Evolutionary conservation across 2,113 vertebrate genomes (phyloP), one percentile per base, ranked within the genome.

Genomic region (Hassar affinis): DNA sequence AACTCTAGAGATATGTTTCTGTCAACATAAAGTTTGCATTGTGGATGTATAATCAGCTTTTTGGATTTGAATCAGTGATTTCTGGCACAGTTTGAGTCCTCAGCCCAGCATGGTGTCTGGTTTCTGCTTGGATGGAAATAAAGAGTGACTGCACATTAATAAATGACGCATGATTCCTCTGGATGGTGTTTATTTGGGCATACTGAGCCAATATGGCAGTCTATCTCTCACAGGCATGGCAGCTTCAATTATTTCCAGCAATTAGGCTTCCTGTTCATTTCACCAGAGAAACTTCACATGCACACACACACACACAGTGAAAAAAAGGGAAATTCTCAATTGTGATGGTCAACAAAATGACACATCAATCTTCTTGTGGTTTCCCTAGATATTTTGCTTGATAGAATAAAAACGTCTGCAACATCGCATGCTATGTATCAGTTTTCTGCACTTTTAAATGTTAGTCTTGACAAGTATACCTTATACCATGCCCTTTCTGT

Each of bases 71-170:
- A 3, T 59, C 76, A 59, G 38, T 45, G 56, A 47, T 79, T 18
- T 27, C 35, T 79, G 77, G 56, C 38, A 11, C 35, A 14, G 74
- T 85, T 69, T 81, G 56, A 42, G 69, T 76, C 78, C 38, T 10
- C 4, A 71, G 35, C 71, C 45, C 49, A 79, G 35, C 38, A 2
- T 47, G 56, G 77, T n/a, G 35, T 82, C 52, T 45, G 52, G 25
- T 59, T 82, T 82, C 68, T 74, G 68, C 80, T 82, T 33, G 80
- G 80, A 82, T 61, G 20, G 69, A 75, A 74, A 82, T 82, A 59
- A 74, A 59, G 69, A 82, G 71, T 82, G 68, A 82, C 52, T 61
- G 20, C n/a, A 22, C 42, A 45, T 82, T 74, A 77, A 85, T 81
- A 69, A 35, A 85, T 81, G 49, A 68, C 45, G 6, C 22, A 57